A percentile compares a stretch with the other conserved stretches of the same genome.
phyloP scores from a whole-genome alignment of 1,140 invertebrate genomes.

The Solenopsis invicta region DNA sequence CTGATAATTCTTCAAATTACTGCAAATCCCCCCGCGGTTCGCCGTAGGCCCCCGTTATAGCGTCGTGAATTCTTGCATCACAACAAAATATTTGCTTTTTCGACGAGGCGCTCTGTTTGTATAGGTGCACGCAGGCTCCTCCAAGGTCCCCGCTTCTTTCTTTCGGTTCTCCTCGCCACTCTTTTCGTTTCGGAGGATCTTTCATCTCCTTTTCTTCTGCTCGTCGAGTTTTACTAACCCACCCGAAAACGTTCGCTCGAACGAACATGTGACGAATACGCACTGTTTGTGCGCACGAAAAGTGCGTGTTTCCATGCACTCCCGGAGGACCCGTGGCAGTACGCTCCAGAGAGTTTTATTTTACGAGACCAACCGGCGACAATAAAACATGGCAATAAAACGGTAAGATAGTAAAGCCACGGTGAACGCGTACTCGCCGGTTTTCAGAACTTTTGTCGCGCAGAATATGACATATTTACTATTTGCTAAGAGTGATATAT shows the following conservation, averaged over 20 bases:
- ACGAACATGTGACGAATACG: constrained; percentile 80
- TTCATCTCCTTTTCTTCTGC: constrained; percentile 77
- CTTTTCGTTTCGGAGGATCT: constrained; percentile 76
- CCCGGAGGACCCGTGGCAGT: not conserved
- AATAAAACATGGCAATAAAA: constrained; percentile 4
- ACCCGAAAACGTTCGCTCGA: constrained; percentile 79
- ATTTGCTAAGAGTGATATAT: not conserved
- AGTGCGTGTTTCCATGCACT: constrained; percentile 13
- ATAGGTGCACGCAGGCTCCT: constrained; percentile 79
- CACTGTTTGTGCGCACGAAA: not conserved
- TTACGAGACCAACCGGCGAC: constrained; percentile 22
- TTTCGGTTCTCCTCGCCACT: constrained; percentile 74
- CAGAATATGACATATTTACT: not conserved
- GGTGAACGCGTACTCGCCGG: not conserved
- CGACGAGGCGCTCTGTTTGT: constrained; percentile 79
- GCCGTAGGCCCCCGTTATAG: constrained; percentile 59
- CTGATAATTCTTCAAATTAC: constrained; percentile 2
- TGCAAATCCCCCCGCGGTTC: constrained; percentile 24
- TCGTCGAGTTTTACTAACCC: constrained; percentile 75
- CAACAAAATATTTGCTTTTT: constrained; percentile 85
- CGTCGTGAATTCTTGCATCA: constrained; percentile 83
- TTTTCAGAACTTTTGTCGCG: not conserved
- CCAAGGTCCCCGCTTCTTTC: constrained; percentile 80
- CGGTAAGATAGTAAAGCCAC: not conserved
- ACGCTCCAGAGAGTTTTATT: constrained; percentile 35